These are phyloP conservation scores for Eupleurogrammus muticus DNA, from an alignment of 2,797 vertebrate species.

Conservation along the genomic window DNA sequence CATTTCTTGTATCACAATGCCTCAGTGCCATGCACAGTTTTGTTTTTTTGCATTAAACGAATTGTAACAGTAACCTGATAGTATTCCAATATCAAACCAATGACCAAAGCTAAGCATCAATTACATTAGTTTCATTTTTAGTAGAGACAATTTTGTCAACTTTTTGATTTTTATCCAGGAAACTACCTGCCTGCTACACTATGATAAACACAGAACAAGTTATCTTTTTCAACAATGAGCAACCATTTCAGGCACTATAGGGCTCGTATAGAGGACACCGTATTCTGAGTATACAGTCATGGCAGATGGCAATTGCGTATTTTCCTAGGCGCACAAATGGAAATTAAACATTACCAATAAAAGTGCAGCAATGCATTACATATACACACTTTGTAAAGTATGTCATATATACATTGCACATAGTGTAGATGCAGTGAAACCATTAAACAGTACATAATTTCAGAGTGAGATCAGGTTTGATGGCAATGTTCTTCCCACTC, in stretches of 20 bases:
- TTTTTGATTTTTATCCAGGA: conserved; percentile 17
- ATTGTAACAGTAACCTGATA: conserved; percentile 15
- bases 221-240: conserved; percentile 19
- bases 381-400: conserved; percentile 32
- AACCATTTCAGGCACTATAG: conserved; percentile 67
- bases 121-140: conserved; percentile 1
- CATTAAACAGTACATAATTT: conserved; percentile 47
- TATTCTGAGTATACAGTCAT: conserved; percentile 31
- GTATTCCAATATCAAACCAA: background rate
- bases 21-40: conserved; percentile 1
- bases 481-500: conserved; percentile 15
- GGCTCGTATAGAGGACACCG: conserved; percentile 46
- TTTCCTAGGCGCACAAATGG: conserved; percentile 44
- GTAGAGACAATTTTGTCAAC: conserved; percentile 23
- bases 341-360: conserved; percentile 46
- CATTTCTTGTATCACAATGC: conserved; percentile 20
- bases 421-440: conserved; percentile 30
- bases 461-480: conserved; percentile 62
- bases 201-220: conserved; percentile 7
- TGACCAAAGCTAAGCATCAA: conserved; percentile 10
- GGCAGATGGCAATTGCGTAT: conserved; percentile 28
- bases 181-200: conserved; percentile 19
- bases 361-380: conserved; percentile 55
- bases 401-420: conserved; percentile 54
- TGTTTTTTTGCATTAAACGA: no score